phyloP scores from a whole-genome alignment of 2,113 vertebrate genomes.

The Apistogramma diplotaenia region DNA sequence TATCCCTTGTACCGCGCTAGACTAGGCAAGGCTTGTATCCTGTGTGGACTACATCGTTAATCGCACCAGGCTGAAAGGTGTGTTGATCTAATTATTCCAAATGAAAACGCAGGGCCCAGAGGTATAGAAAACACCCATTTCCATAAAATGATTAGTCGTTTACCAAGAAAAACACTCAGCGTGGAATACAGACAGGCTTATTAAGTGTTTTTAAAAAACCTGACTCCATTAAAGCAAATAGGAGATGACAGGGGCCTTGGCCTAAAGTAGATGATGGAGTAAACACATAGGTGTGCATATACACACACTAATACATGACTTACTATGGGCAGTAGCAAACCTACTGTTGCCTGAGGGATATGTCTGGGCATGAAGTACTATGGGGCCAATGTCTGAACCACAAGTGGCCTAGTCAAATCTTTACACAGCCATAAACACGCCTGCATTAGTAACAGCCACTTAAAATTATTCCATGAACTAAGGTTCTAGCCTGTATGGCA shows the following conservation, averaged over 20 bases:
- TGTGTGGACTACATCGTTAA: slow-evolving; percentile 54
- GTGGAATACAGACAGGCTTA: slow-evolving; percentile 34
- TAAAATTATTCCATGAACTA: slow-evolving; percentile 44
- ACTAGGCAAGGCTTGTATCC: slow-evolving; percentile 36
- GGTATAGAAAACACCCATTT: slow-evolving; percentile 30
- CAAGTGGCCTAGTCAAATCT: slow-evolving; percentile 58
- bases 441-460: slow-evolving; percentile 59
- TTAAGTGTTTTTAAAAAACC: slow-evolving; percentile 33
- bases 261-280: neutral
- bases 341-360: slow-evolving; percentile 35
- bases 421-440: slow-evolving; percentile 60
- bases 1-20: slow-evolving; percentile 24
- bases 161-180: slow-evolving; percentile 3
- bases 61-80: slow-evolving; percentile 52
- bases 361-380: slow-evolving; percentile 44
- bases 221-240: slow-evolving; percentile 36
- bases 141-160: slow-evolving; percentile 43
- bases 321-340: slow-evolving; percentile 11
- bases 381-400: slow-evolving; percentile 52
- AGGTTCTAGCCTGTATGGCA: slow-evolving; percentile 8
- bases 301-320: slow-evolving; percentile 7
- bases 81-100: slow-evolving; percentile 42
- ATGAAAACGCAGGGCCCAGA: slow-evolving; percentile 24
- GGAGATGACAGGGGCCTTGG: slow-evolving; percentile 26
- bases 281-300: neutral